Evolutionary conservation across 2,888 invertebrate species (phyloP), one percentile per base, ranked within the genome.

Genomic region (Ceratothoa steindachneri): DNA sequence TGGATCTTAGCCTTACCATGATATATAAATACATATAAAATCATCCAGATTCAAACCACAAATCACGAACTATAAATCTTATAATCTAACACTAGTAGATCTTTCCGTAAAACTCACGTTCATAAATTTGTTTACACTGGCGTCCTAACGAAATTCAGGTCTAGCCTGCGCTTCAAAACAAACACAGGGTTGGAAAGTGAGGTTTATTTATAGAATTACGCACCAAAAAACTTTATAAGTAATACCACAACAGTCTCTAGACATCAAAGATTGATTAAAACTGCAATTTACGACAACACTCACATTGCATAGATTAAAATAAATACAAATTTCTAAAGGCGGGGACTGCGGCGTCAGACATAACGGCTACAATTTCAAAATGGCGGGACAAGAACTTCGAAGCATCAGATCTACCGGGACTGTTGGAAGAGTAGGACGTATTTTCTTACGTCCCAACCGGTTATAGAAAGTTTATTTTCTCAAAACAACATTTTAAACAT

Each of bases 281-380:
- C 60, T 60, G 60, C 60, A 60, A 60, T 60, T 22, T 24, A 24
- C 12, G 27, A 12, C 24, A 60, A 60, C 60, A 60, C 60, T 60
- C 60, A 60, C 60, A 60, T 60, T 60, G 60, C 60, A 60, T 60
- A 60, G n/a, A 60, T 60, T 60, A 60, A 22, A 60, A 60, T 24
- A 60, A 60, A 60, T 60, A 60, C 60, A 60, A 60, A 60, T 60
- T 60, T 60, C 60, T 60, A 60, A 24, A 60, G 60, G 60, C 60
- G 60, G 60, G 60, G 60, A 71, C 65, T 64, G 51, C 52, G 66
- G 71, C 71, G 71, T 71, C 71, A 66, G 65, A 30, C 71, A 71
- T 71, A 71, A 71, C 71, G 71, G 71, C 65, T 51, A 66, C 60
- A 71, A 66, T 71, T 71, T 71, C 71, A 71, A 71, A 71, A 71